Conservation (phyloP, 2,113 vertebrate species). For the Procapra przewalskii region DNA sequence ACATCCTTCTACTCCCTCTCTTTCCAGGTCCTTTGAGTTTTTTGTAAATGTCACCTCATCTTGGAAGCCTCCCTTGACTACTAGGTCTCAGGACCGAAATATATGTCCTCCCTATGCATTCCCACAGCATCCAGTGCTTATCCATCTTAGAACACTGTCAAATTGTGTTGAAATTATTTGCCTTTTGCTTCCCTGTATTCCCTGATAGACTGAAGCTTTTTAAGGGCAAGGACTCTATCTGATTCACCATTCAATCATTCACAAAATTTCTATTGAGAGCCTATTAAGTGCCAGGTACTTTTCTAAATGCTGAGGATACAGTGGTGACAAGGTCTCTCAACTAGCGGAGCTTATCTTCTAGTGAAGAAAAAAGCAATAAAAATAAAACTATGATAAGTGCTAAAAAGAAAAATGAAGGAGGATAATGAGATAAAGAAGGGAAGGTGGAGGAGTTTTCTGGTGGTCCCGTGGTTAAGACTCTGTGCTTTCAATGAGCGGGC, state of each 20-base stretch:
- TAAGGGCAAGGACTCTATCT: not conserved
- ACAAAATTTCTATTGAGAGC: not conserved
- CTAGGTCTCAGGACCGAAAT: not conserved
- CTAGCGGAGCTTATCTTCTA: not conserved
- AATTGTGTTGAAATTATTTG: not conserved
- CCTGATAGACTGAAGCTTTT: not conserved
- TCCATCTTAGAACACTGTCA: not conserved
- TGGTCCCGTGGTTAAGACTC: not conserved
- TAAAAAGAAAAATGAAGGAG: conserved; percentile 34
- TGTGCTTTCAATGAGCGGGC: not conserved
- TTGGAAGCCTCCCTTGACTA: not conserved
- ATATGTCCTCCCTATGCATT: not conserved
- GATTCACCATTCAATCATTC: not conserved
- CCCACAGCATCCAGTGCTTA: not conserved
- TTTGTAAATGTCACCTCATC: not conserved
- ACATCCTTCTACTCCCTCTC: not conserved
- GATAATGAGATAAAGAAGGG: not conserved
- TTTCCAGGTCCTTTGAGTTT: not conserved
- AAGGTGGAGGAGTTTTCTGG: not conserved
- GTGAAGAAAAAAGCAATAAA: not conserved
- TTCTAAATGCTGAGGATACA: not conserved
- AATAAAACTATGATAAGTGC: not conserved
- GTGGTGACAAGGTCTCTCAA: not conserved
- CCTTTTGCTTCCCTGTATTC: not conserved
- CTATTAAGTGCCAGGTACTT: not conserved